Conservation (phyloP, 1,140 invertebrate species). For the Pseudomyrmex sp. region DNA sequence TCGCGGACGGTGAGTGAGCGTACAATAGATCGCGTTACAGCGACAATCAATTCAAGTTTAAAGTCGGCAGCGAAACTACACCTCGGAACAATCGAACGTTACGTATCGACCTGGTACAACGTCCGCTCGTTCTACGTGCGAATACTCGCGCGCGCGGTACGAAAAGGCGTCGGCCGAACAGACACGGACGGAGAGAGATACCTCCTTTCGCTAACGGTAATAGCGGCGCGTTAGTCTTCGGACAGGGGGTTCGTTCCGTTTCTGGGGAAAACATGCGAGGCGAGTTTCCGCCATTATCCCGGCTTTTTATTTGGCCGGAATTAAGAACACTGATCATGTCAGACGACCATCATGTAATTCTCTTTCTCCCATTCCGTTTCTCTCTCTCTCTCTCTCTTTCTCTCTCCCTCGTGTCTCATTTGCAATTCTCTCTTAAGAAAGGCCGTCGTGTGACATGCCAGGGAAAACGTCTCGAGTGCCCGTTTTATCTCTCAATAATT, state of each 20-base stretch:
- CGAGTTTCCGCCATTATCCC: slow-evolving; percentile 48
- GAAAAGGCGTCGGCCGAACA: slow-evolving; percentile 16
- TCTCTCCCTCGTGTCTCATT: background rate
- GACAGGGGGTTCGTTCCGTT: slow-evolving; percentile 12
- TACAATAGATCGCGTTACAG: slow-evolving; percentile 54
- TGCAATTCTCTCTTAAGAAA: background rate
- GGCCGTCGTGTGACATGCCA: background rate
- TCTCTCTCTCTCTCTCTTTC: background rate
- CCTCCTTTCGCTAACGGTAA: slow-evolving; percentile 38
- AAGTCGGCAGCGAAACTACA: slow-evolving; percentile 18
- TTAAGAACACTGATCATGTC: slow-evolving; percentile 58
- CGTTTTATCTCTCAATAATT: slow-evolving; percentile 32
- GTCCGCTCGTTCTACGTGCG: slow-evolving; percentile 21
- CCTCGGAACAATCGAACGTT: slow-evolving; percentile 39
- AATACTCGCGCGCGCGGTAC: slow-evolving; percentile 17
- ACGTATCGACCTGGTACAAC: slow-evolving; percentile 13
- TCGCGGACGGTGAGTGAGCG: slow-evolving; percentile 16
- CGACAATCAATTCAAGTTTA: slow-evolving; percentile 54
- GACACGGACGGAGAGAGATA: slow-evolving; percentile 23
- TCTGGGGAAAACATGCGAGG: slow-evolving; percentile 35
- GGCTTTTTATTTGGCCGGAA: slow-evolving; percentile 49
- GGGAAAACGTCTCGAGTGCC: slow-evolving; percentile 7
- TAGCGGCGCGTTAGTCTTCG: slow-evolving; percentile 45
- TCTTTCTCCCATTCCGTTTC: slow-evolving; percentile 29
- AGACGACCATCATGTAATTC: slow-evolving; percentile 51